phyloP scores from a whole-genome alignment of 2,113 vertebrate species.

The Eublepharis macularius region DNA sequence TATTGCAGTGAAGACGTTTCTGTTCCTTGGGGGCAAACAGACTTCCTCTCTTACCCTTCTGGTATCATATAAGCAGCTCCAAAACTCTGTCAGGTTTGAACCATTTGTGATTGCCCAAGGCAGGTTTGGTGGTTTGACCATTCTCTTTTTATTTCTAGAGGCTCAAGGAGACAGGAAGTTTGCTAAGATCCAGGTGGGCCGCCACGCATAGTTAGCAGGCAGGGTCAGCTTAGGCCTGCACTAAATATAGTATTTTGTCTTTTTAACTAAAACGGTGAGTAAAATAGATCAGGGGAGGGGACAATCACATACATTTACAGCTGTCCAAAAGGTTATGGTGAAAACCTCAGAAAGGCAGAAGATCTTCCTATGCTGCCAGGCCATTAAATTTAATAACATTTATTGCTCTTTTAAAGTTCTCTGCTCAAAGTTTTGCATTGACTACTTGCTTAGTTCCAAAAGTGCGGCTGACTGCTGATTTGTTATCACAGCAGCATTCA shows the following conservation, averaged over 20 bases:
- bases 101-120: too few relatives aligned
- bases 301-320: constrained; percentile 53
- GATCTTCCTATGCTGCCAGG: constrained; percentile 2
- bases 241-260: background rate
- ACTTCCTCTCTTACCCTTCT: background rate
- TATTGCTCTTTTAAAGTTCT: constrained; percentile 25
- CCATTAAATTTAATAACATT: constrained; percentile 13
- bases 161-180: background rate
- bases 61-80: background rate
- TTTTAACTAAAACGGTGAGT: background rate
- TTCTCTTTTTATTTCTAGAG: too few relatives aligned
- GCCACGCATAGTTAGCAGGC: background rate
- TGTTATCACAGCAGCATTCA: constrained; percentile 5
- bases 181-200: background rate
- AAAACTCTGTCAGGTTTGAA: background rate
- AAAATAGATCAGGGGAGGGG: background rate
- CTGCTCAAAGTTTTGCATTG: constrained; percentile 14
- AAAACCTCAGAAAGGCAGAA: constrained; percentile 44
- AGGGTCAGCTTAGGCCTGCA: background rate
- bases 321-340: constrained; percentile 41
- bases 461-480: background rate
- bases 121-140: too few relatives aligned
- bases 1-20: too few relatives aligned
- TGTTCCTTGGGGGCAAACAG: background rate
- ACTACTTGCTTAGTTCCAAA: background rate